Evolutionary conservation across 1,140 invertebrate species (phyloP).

Genomic region (Thalassaphorura encarpata): DNA sequence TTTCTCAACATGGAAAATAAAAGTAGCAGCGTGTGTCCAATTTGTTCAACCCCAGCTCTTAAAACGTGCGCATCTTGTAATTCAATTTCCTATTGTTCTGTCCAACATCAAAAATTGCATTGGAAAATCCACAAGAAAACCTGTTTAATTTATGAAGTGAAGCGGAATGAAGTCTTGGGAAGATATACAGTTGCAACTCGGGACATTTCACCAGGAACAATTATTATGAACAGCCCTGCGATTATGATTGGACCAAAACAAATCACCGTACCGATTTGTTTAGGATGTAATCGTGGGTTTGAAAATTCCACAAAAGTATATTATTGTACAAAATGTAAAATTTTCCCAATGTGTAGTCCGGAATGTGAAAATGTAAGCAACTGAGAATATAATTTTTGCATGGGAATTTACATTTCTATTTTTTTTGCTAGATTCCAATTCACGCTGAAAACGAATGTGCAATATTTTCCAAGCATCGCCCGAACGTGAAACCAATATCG

Average conservation of each 20-base stretch:
- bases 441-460: slow-evolving; percentile 19
- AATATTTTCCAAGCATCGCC: slow-evolving; percentile 5
- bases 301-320: slow-evolving; percentile 21
- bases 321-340: slow-evolving; percentile 21
- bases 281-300: slow-evolving; percentile 37
- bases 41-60: background rate
- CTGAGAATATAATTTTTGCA: background rate
- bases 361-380: slow-evolving; percentile 31
- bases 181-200: slow-evolving; percentile 15
- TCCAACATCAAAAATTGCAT: slow-evolving; percentile 34
- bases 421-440: background rate
- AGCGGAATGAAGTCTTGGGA: slow-evolving; percentile 17
- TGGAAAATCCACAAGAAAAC: slow-evolving; percentile 58
- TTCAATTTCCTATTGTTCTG: background rate
- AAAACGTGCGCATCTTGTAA: background rate
- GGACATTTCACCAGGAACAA: slow-evolving; percentile 18
- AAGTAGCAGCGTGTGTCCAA: background rate
- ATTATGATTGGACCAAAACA: slow-evolving; percentile 54
- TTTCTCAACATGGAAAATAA: background rate
- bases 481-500: background rate
- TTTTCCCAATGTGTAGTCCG: slow-evolving; percentile 25
- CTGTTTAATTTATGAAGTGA: slow-evolving; percentile 41
- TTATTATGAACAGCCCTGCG: slow-evolving; percentile 15
- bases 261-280: slow-evolving; percentile 44
- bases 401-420: slow-evolving; percentile 13